phyloP scores from a whole-genome alignment of 1,140 invertebrate genomes.

The Drosophila pseudoobscura region DNA sequence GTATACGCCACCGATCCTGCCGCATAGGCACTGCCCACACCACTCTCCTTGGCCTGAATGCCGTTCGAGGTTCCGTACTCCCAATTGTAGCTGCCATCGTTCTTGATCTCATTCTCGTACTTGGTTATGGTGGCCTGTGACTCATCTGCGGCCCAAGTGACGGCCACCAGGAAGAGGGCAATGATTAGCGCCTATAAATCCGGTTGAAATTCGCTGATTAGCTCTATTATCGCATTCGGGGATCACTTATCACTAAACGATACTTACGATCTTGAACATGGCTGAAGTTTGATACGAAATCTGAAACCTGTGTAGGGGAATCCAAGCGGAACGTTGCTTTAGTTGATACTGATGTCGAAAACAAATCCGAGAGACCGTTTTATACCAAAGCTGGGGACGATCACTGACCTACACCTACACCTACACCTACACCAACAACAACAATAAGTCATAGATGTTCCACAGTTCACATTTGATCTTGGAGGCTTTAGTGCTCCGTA shows the following conservation, averaged over 20 bases:
- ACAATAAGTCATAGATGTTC: neutral
- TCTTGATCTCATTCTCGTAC: conserved; percentile 85
- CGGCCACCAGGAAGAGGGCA: conserved; percentile 41
- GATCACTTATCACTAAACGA: neutral
- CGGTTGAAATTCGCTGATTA: conserved; percentile 1
- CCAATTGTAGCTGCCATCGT: conserved; percentile 84
- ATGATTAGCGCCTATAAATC: conserved; percentile 43
- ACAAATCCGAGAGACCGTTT: conserved; percentile 35
- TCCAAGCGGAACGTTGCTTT: conserved; percentile 17
- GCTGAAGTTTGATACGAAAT: neutral
- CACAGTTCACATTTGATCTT: conserved; percentile 36
- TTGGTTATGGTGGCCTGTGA: conserved; percentile 61
- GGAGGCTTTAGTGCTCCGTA: conserved; percentile 44
- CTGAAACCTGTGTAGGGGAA: conserved; percentile 3
- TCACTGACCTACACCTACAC: conserved; percentile 69
- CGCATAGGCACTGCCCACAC: conserved; percentile 70
- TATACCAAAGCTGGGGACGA: conserved; percentile 45
- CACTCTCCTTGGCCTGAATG: conserved; percentile 85
- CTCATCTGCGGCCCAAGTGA: conserved; percentile 52
- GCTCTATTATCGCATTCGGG: conserved; percentile 1
- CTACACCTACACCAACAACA: conserved; percentile 48
- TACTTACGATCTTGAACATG: conserved; percentile 60
- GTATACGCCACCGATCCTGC: conserved; percentile 57
- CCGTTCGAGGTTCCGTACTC: conserved; percentile 86
- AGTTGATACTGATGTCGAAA: conserved; percentile 58